phyloP scores from a whole-genome alignment of 2,113 vertebrate species.

The Datnioides undecimradiatus region DNA sequence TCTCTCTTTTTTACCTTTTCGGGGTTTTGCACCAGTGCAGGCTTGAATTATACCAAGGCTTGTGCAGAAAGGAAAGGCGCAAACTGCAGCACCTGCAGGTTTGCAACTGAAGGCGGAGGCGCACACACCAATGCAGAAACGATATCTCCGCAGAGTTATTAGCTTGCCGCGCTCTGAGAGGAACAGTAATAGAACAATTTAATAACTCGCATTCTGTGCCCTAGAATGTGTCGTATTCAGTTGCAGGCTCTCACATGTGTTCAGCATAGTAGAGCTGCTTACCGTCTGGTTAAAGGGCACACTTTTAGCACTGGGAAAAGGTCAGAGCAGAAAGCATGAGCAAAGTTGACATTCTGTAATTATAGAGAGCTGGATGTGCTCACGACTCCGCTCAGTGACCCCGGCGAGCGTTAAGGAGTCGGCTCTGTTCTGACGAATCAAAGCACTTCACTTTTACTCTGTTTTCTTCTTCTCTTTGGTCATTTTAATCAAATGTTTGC shows the following conservation, averaged over 20 bases:
- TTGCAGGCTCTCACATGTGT: conserved; percentile 32
- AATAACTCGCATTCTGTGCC: conserved; percentile 47
- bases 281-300: conserved; percentile 65
- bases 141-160: conserved; percentile 9
- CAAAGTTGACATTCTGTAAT: conserved; percentile 79
- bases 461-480: too few relatives aligned
- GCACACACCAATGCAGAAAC: neutral
- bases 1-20: neutral
- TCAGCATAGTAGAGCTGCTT: conserved; percentile 42
- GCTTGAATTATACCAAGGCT: neutral
- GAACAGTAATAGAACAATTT: conserved; percentile 51
- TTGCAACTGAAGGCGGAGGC: neutral
- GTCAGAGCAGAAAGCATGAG: conserved; percentile 75
- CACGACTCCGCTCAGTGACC: conserved; percentile 23
- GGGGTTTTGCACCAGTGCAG: too few relatives aligned
- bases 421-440: neutral
- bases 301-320: conserved; percentile 69
- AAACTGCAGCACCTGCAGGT: conserved; percentile 36
- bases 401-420: neutral
- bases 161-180: conserved; percentile 24
- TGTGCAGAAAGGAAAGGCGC: too few relatives aligned
- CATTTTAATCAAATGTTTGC: neutral
- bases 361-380: conserved; percentile 45
- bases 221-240: conserved; percentile 37
- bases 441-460: conserved; percentile 10